phyloP scores from a whole-genome alignment of 2,888 invertebrate genomes.

The Ormyrus labotus region DNA sequence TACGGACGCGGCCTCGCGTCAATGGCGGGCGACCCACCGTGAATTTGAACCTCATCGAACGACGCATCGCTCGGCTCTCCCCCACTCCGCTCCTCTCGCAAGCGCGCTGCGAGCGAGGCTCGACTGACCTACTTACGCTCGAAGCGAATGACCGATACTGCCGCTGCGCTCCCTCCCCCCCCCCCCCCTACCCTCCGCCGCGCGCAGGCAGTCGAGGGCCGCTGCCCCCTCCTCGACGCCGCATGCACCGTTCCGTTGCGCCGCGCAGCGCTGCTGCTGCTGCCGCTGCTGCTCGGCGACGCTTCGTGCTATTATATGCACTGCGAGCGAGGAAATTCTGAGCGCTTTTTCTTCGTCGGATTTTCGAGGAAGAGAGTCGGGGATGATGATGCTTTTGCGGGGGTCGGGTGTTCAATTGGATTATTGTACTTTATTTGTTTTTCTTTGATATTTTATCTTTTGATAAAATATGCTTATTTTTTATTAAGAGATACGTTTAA shows the following conservation, averaged over 20 bases:
- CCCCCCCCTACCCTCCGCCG: constrained; percentile 33
- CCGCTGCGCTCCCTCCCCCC: constrained; percentile 70
- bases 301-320: background rate
- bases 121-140: constrained; percentile 75
- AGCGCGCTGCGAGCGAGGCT: constrained; percentile 64
- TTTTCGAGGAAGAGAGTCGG: too few species aligned
- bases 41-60: constrained; percentile 47
- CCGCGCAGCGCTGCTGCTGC: background rate
- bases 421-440: too few species aligned
- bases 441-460: too few species aligned
- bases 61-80: constrained; percentile 48
- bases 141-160: constrained; percentile 76
- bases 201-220: background rate
- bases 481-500: too few species aligned
- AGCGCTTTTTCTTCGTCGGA: too few species aligned
- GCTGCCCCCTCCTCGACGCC: constrained; percentile 27
- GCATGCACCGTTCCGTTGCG: constrained; percentile 39
- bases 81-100: background rate
- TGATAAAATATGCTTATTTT: too few species aligned
- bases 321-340: too few species aligned
- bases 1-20: constrained; percentile 36
- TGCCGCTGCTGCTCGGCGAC: background rate
- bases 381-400: too few species aligned
- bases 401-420: too few species aligned
- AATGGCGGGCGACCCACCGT: constrained; percentile 52